A percentile compares a stretch with the other conserved stretches of the same genome.
phyloP scores from a whole-genome alignment of 2,113 vertebrate genomes.

The Jacana jacana region DNA sequence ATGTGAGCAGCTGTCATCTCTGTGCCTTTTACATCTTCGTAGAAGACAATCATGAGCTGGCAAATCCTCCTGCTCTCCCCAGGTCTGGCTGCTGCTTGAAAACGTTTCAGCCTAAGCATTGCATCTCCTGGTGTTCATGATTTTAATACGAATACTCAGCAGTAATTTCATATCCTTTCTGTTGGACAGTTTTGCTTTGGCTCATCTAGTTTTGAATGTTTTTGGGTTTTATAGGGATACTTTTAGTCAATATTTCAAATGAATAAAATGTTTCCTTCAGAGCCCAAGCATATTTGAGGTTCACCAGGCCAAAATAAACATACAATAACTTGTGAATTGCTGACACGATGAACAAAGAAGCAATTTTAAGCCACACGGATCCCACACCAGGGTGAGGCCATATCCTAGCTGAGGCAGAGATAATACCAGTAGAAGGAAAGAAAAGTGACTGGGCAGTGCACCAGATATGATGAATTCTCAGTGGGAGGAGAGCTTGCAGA shows the following conservation, averaged over 20 bases:
- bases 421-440: background rate
- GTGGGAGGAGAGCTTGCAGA: background rate
- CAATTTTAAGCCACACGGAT: background rate
- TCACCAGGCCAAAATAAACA: background rate
- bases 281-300: background rate
- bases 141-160: background rate
- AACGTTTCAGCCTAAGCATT: background rate
- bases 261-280: background rate
- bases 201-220: background rate
- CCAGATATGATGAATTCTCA: background rate
- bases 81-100: background rate
- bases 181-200: background rate
- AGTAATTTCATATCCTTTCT: background rate
- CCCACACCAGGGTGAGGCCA: background rate
- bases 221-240: background rate
- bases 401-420: background rate
- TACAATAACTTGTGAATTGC: background rate
- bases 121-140: background rate
- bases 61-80: background rate
- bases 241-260: slow-evolving; percentile 1
- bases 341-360: background rate
- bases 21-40: background rate
- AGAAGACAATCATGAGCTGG: background rate
- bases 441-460: background rate
- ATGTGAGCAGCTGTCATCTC: background rate